Evolutionary conservation across 2,797 vertebrate genomes (phyloP).

Genomic region (Microctenopoma lineatum): DNA sequence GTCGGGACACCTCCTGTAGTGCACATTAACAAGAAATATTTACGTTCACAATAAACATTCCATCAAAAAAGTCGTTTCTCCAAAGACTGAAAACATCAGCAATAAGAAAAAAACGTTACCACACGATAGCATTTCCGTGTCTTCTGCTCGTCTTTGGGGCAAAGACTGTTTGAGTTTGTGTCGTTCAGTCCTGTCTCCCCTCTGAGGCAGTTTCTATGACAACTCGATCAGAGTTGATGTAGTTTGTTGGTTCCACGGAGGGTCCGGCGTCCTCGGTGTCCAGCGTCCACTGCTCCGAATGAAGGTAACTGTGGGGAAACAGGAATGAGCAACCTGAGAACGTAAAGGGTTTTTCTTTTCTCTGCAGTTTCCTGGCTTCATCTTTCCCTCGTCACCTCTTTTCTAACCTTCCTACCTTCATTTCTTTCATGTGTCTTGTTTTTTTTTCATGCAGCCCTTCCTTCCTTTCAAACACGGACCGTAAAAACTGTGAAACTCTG

Average conservation of each 20-base stretch:
- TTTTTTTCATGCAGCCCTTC: neutral
- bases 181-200: conserved; percentile 33
- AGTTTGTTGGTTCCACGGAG: neutral
- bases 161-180: conserved; percentile 9
- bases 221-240: conserved; percentile 23
- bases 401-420: neutral
- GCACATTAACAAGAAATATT: conserved; percentile 66
- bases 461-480: neutral
- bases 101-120: conserved; percentile 33
- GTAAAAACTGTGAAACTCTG: too few species aligned
- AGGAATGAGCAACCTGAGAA: too few species aligned
- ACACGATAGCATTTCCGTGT: conserved; percentile 34
- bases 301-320: conserved; percentile 47
- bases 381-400: neutral
- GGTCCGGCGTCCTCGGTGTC: conserved; percentile 1
- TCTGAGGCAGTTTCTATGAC: conserved; percentile 34
- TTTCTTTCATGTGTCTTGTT: neutral
- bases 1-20: conserved; percentile 46
- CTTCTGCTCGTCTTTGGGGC: conserved; percentile 24
- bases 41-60: conserved; percentile 64
- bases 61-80: conserved; percentile 17
- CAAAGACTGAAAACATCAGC: conserved; percentile 56
- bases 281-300: conserved; percentile 42
- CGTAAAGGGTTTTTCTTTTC: neutral
- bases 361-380: too few species aligned